These are phyloP conservation scores for Erpetoichthys calabaricus DNA, from an alignment of 2,797 vertebrate species.

Conservation along the genomic window DNA sequence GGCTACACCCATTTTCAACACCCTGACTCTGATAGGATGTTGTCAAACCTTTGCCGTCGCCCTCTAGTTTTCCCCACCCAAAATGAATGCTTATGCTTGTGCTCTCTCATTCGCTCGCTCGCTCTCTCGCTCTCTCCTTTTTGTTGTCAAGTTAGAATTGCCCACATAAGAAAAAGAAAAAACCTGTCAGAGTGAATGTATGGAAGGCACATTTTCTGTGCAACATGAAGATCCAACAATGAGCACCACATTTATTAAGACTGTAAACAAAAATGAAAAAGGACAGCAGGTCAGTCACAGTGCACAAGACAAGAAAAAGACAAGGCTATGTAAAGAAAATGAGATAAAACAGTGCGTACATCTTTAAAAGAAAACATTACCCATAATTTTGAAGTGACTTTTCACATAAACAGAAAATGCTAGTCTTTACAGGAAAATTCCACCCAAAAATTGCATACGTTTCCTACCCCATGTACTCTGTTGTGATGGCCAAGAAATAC, in stretches of 20 bases:
- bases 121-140: not conserved
- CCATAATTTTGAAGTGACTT: not conserved
- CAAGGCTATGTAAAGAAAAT: too few species aligned
- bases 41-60: constrained; percentile 1
- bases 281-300: constrained; percentile 2
- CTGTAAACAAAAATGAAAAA: constrained; percentile 1
- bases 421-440: not conserved
- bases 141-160: not conserved
- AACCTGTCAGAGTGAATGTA: constrained; percentile 7
- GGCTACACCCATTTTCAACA: not conserved
- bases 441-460: too few species aligned
- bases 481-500: too few species aligned
- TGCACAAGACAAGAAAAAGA: constrained; percentile 1
- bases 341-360: too few species aligned
- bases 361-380: not conserved
- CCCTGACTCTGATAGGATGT: not conserved
- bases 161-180: constrained; percentile 11
- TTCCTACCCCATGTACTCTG: too few species aligned
- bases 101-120: not conserved
- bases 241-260: constrained; percentile 1
- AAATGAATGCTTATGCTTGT: too few species aligned
- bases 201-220: constrained; percentile 3
- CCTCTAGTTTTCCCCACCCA: not conserved
- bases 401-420: not conserved
- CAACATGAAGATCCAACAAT: not conserved